phyloP scores from a whole-genome alignment of 2,888 invertebrate genomes.

The Drosophila koepferae region DNA sequence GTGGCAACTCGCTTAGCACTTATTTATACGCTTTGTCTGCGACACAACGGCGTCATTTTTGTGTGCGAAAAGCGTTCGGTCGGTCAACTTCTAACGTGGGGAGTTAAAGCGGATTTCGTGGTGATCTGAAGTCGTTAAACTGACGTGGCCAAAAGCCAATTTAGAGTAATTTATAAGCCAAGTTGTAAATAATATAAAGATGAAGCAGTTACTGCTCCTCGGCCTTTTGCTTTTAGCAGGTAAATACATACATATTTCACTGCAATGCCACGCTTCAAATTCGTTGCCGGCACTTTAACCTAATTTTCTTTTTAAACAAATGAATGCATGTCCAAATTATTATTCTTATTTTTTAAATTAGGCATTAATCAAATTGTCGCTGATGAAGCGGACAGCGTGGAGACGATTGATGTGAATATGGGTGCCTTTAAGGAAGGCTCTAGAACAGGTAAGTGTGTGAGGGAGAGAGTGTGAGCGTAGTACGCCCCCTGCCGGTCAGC shows the following conservation, averaged over 20 bases:
- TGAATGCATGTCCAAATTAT: neutral
- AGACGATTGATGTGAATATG: constrained; percentile 91
- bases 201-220: constrained; percentile 81
- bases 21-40: constrained; percentile 51
- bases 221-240: constrained; percentile 82
- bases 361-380: constrained; percentile 81
- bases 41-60: constrained; percentile 47
- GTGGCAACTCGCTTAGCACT: constrained; percentile 34
- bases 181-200: constrained; percentile 47
- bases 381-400: constrained; percentile 79
- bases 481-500: constrained; percentile 18
- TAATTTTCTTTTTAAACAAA: constrained; percentile 30
- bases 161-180: constrained; percentile 29
- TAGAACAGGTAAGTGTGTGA: constrained; percentile 89
- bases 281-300: constrained; percentile 65
- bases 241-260: constrained; percentile 41
- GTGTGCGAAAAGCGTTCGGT: constrained; percentile 50
- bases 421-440: constrained; percentile 94
- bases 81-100: constrained; percentile 27
- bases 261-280: constrained; percentile 32
- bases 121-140: constrained; percentile 39
- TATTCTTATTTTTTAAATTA: constrained; percentile 23
- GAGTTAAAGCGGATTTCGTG: constrained; percentile 10
- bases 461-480: too few species aligned
- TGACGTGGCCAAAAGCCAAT: constrained; percentile 68